A percentile compares a stretch with the other conserved stretches of the same genome.
Conservation (phyloP, 2,888 invertebrate species). For the Apoderus coryli region DNA sequence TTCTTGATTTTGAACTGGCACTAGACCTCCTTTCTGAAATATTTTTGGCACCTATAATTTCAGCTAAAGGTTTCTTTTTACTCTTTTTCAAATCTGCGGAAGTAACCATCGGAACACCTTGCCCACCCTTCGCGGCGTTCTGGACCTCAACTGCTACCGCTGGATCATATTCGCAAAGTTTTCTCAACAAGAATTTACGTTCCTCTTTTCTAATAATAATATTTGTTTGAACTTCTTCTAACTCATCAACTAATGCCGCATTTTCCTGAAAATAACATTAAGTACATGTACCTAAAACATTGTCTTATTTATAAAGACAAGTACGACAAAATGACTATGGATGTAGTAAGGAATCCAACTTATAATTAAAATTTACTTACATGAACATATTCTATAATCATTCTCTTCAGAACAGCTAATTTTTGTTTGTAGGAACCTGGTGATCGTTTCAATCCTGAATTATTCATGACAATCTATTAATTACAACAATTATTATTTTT, state of each 20-base stretch:
- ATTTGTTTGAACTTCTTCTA: conserved; percentile 70
- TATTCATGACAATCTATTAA: no score
- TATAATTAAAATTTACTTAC: no score
- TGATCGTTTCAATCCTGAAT: no score
- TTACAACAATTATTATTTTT: no score
- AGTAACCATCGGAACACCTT: neutral
- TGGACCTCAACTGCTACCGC: conserved; percentile 30
- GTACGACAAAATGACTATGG: no score
- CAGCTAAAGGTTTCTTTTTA: conserved; percentile 18
- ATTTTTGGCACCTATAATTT: neutral
- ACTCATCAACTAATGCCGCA: conserved; percentile 77
- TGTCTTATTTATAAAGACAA: no score
- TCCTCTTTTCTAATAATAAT: conserved; percentile 69
- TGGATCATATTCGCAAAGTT: conserved; percentile 53
- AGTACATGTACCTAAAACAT: no score
- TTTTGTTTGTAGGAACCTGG: conserved; percentile 44
- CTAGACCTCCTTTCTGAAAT: conserved; percentile 18
- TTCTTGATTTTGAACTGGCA: conserved; percentile 18
- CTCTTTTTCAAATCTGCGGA: conserved; percentile 21
- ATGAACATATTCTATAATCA: conserved; percentile 49
- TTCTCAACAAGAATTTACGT: conserved; percentile 62
- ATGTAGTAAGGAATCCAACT: no score
- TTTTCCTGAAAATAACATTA: conserved; percentile 54
- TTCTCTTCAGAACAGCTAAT: conserved; percentile 44
- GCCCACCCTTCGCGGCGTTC: conserved; percentile 23